These are phyloP conservation scores for Betta splendens DNA, from an alignment of 2,797 vertebrate genomes.

Conservation along the genomic window DNA sequence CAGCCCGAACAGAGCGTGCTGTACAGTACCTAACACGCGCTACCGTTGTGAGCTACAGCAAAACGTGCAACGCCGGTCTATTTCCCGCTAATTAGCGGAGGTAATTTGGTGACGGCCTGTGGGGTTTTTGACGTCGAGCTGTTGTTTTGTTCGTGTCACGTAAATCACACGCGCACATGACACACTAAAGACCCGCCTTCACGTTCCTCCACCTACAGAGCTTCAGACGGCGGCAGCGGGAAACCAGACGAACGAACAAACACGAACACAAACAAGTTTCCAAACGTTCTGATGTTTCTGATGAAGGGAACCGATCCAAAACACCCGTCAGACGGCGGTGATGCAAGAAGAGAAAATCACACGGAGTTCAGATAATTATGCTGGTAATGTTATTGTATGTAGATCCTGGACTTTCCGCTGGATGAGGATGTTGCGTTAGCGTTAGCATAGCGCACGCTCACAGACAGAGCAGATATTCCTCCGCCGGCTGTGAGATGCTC, in stretches of 20 bases:
- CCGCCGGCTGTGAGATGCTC: slow-evolving; percentile 49
- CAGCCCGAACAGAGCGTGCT: not conserved
- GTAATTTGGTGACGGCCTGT: not conserved
- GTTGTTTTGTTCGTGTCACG: not conserved
- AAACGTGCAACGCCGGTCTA: not conserved
- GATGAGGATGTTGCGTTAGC: slow-evolving; percentile 7
- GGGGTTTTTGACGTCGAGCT: not conserved
- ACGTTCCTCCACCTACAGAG: not conserved
- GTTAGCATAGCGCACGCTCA: not conserved
- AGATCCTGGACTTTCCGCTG: too few relatives aligned
- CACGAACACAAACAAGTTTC: not conserved
- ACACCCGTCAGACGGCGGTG: not conserved
- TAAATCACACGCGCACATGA: not conserved
- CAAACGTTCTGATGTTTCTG: too few relatives aligned
- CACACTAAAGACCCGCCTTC: too few relatives aligned
- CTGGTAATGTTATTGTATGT: too few relatives aligned
- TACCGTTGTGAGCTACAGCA: not conserved
- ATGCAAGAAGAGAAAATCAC: not conserved
- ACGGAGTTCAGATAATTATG: too few relatives aligned
- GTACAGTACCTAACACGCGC: not conserved
- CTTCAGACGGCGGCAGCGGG: not conserved
- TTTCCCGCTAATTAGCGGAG: not conserved
- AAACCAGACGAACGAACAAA: not conserved
- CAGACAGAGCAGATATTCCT: slow-evolving; percentile 36
- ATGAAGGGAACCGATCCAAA: not conserved